Conservation (phyloP, 2,888 invertebrate genomes). For the Chrysopilus asiliformis region DNA sequence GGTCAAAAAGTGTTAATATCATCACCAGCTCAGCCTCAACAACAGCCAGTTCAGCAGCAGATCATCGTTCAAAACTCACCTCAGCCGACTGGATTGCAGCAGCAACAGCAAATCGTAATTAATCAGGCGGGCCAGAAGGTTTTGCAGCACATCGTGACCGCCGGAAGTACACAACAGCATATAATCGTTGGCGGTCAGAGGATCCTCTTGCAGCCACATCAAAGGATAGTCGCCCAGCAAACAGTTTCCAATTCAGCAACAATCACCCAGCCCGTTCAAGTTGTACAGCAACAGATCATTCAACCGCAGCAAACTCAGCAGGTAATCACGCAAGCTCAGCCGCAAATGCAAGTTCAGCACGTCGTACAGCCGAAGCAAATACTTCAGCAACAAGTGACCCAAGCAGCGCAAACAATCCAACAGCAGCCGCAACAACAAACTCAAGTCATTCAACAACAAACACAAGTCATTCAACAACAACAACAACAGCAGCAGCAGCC, state of each 20-base stretch:
- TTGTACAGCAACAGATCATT: constrained; percentile 25
- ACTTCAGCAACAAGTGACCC: constrained; percentile 9
- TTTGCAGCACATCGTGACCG: constrained; percentile 35
- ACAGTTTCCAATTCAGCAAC: constrained; percentile 27
- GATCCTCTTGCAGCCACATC: constrained; percentile 33
- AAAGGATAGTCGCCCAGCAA: constrained; percentile 33
- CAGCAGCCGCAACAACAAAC: constrained; percentile 18
- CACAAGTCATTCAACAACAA: constrained; percentile 20
- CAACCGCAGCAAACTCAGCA: constrained; percentile 17
- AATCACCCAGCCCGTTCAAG: constrained; percentile 21
- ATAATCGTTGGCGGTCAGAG: constrained; percentile 35
- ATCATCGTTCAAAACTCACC: constrained; percentile 10
- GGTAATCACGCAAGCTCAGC: constrained; percentile 10
- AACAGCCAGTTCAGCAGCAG: constrained; percentile 14
- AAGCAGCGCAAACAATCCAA: too few species aligned
- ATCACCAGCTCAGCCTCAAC: constrained; percentile 18
- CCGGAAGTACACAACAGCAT: constrained; percentile 35
- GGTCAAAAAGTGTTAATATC: constrained; percentile 35
- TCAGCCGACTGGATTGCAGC: constrained; percentile 14
- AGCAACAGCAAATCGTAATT: constrained; percentile 22
- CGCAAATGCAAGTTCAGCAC: constrained; percentile 7
- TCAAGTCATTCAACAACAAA: constrained; percentile 18
- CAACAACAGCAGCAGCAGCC: constrained; percentile 24
- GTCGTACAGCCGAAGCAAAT: constrained; percentile 4
- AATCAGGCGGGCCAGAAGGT: constrained; percentile 28